Evolutionary conservation across 2,797 vertebrate genomes (phyloP).

Genomic region (Loriculus beryllinus): DNA sequence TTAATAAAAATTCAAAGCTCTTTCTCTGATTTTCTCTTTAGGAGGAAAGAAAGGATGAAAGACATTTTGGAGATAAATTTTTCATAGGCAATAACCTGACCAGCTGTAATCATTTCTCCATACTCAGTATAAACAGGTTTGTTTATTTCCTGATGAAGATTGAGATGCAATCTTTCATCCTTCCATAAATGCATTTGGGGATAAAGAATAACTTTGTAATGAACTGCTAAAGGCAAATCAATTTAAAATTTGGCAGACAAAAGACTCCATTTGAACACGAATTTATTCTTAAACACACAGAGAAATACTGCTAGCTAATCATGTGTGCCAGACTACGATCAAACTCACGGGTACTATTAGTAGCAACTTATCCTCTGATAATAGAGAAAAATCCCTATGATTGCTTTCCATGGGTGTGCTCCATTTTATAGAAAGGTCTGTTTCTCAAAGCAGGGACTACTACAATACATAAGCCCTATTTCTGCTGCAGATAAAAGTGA

Average conservation of each 20-base stretch:
- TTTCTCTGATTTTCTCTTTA: constrained; percentile 36
- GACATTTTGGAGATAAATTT: not conserved
- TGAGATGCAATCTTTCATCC: not conserved
- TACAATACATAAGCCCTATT: not conserved
- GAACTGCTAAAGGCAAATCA: not conserved
- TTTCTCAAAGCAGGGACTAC: not conserved
- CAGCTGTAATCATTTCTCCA: not conserved
- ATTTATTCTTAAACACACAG: not conserved
- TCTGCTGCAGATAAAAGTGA: not conserved
- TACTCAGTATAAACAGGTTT: not conserved
- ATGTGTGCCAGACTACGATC: not conserved
- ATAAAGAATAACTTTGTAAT: constrained; percentile 5
- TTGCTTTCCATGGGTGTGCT: not conserved
- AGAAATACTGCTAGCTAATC: not conserved
- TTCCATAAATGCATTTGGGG: not conserved
- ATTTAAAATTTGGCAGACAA: not conserved
- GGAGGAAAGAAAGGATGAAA: constrained; percentile 21
- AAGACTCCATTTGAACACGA: not conserved
- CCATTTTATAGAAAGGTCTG: not conserved
- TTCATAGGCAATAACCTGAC: constrained; percentile 12
- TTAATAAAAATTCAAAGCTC: constrained; percentile 39
- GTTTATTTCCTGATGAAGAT: constrained; percentile 9
- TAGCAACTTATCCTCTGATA: not conserved
- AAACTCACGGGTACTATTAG: not conserved
- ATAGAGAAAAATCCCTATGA: not conserved